phyloP scores from a whole-genome alignment of 2,888 invertebrate species.

The Agrilus cyanescens region DNA sequence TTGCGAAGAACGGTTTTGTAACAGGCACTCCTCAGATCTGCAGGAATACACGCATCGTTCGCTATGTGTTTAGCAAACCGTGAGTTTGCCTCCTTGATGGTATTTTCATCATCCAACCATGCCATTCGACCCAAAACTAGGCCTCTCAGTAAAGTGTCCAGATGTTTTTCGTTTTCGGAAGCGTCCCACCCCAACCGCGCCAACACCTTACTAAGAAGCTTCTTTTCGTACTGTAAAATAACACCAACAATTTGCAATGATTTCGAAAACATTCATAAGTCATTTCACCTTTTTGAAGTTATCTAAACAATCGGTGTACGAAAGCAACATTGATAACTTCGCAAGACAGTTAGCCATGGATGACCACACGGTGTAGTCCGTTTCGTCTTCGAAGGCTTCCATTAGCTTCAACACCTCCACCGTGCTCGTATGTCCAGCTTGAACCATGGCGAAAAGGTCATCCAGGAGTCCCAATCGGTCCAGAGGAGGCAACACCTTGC shows the following conservation, averaged over 20 bases:
- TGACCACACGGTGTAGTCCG: slow-evolving; percentile 89
- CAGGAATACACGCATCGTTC: slow-evolving; percentile 52
- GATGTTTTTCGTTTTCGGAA: slow-evolving; percentile 69
- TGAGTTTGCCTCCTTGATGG: slow-evolving; percentile 63
- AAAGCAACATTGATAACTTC: slow-evolving; percentile 61
- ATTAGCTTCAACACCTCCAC: slow-evolving; percentile 71
- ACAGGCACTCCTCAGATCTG: slow-evolving; percentile 79
- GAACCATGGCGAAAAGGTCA: slow-evolving; percentile 84
- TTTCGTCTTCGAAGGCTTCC: slow-evolving; percentile 71
- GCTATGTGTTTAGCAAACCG: slow-evolving; percentile 56
- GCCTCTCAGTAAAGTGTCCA: slow-evolving; percentile 75
- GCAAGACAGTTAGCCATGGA: slow-evolving; percentile 66
- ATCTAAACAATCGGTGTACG: slow-evolving; percentile 65
- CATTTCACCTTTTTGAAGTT: slow-evolving; percentile 45
- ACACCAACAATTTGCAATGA: too few species aligned
- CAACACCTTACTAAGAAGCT: slow-evolving; percentile 61
- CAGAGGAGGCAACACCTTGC: slow-evolving; percentile 67
- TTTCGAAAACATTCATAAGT: slow-evolving; percentile 9
- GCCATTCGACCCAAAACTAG: slow-evolving; percentile 75
- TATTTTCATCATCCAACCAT: slow-evolving; percentile 65
- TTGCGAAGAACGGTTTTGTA: slow-evolving; percentile 65
- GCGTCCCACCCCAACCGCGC: slow-evolving; percentile 77
- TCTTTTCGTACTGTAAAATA: slow-evolving; percentile 54
- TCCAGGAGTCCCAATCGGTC: slow-evolving; percentile 82
- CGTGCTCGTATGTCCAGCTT: slow-evolving; percentile 71